phyloP scores from a whole-genome alignment of 2,888 invertebrate genomes.

The Agrotis ipsilon region DNA sequence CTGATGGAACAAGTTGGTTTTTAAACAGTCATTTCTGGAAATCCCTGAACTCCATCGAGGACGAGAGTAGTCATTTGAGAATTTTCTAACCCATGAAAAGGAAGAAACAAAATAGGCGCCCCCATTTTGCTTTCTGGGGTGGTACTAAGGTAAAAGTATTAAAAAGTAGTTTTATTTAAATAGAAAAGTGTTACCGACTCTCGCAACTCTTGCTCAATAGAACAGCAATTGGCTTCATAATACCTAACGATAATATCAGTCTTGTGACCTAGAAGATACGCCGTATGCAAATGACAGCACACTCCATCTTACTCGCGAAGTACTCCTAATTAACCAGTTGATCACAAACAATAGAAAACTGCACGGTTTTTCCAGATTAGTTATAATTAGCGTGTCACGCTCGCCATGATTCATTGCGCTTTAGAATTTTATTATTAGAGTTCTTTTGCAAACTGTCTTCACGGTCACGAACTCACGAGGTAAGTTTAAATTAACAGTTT shows the following conservation, averaged over 20 bases:
- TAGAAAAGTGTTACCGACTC: background rate
- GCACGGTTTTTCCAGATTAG: constrained; percentile 47
- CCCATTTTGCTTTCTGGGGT: too few relatives aligned
- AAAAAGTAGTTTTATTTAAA: background rate
- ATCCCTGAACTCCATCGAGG: too few relatives aligned
- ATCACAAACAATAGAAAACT: constrained; percentile 46
- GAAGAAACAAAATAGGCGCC: too few relatives aligned
- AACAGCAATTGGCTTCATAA: constrained; percentile 1
- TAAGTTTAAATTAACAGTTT: constrained; percentile 7
- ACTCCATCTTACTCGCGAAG: constrained; percentile 31
- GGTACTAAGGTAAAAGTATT: too few relatives aligned
- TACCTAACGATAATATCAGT: constrained; percentile 26
- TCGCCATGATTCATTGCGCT: constrained; percentile 22
- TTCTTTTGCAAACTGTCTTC: constrained; percentile 17
- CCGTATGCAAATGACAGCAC: constrained; percentile 36
- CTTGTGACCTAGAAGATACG: constrained; percentile 36
- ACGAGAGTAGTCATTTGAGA: too few relatives aligned
- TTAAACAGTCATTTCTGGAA: too few relatives aligned
- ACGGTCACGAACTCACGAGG: constrained; percentile 10
- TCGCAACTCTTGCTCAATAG: background rate
- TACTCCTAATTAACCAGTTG: constrained; percentile 42
- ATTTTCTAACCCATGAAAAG: too few relatives aligned
- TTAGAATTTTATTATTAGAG: constrained; percentile 25
- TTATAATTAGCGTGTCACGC: constrained; percentile 36
- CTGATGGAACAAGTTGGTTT: too few relatives aligned